Evolutionary conservation across 53 echinoderm and acorn worm genomes (phyloP).

Genomic region (Astropecten irregularis): DNA sequence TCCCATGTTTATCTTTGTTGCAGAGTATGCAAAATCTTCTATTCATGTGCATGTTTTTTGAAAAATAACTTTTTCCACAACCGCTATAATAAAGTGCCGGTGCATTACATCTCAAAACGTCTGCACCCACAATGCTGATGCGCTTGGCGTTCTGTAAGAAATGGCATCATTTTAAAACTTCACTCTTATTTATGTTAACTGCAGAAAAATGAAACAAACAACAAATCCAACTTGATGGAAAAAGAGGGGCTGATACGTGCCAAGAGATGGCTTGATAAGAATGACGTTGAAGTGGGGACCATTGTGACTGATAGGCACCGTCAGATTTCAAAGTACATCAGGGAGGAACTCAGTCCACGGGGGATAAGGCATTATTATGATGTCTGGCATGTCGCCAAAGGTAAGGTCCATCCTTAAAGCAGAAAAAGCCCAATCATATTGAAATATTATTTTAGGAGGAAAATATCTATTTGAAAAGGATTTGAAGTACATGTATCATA

Average conservation of each 20-base stretch:
- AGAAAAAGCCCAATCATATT: neutral
- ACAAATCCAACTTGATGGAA: constrained; percentile 13
- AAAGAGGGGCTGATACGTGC: neutral
- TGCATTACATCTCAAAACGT: too few species aligned
- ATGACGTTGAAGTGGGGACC: neutral
- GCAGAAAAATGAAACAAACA: constrained; percentile 14
- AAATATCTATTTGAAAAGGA: too few species aligned
- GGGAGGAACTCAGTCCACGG: constrained; percentile 1
- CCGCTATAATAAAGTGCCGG: too few species aligned
- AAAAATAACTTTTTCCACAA: too few species aligned
- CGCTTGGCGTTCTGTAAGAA: too few species aligned
- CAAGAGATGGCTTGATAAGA: neutral
- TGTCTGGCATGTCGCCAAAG: constrained; percentile 16
- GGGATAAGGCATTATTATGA: neutral
- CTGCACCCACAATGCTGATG: too few species aligned
- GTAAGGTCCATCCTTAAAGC: neutral
- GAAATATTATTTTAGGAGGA: neutral
- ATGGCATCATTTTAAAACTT: neutral
- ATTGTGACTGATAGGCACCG: constrained; percentile 7
- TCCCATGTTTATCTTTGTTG: too few species aligned
- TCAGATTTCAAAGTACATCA: constrained; percentile 1
- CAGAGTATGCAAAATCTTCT: too few species aligned
- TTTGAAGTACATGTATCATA: neutral
- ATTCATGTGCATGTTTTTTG: too few species aligned
- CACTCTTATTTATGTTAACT: neutral